phyloP scores from a whole-genome alignment of 2,888 invertebrate genomes.

The Pterobdella sp. region DNA sequence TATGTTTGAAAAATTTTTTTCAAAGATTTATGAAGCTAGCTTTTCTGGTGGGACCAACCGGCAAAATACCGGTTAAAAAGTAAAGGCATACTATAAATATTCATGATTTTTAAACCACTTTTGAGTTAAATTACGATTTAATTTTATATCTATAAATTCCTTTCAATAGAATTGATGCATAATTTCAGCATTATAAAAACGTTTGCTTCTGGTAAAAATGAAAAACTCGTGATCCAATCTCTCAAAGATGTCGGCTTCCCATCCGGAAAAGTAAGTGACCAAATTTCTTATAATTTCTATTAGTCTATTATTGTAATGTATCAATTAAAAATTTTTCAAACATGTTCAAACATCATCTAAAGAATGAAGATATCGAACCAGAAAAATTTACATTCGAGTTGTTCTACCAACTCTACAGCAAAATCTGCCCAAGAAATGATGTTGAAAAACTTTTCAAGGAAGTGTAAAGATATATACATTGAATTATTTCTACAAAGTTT shows the following conservation, averaged over 20 bases:
- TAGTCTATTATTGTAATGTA: no score
- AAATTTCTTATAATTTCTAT: background rate
- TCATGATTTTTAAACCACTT: no score
- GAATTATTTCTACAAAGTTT: background rate
- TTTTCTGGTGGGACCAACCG: no score
- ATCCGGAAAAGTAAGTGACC: slow-evolving; percentile 58
- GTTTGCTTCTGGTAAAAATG: slow-evolving; percentile 98
- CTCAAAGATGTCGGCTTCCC: slow-evolving; percentile 86
- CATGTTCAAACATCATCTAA: slow-evolving; percentile 40
- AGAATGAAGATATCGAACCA: slow-evolving; percentile 87
- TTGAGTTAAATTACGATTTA: no score
- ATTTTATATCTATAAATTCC: no score
- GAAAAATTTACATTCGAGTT: slow-evolving; percentile 94
- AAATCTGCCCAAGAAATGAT: slow-evolving; percentile 95
- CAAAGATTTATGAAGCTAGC: no score
- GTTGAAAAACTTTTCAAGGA: slow-evolving; percentile 92
- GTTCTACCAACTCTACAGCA: slow-evolving; percentile 94
- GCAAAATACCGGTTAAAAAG: no score
- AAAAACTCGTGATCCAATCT: slow-evolving; percentile 93
- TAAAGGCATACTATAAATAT: no score
- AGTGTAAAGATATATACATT: slow-evolving; percentile 63
- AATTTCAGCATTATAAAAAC: slow-evolving; percentile 75
- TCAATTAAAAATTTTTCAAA: background rate
- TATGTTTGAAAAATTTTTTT: no score
- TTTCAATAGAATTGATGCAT: no score